Percentiles rank a stretch among this genome's conserved stretches.
These are phyloP conservation scores for Erebia aethiops DNA, from an alignment of 2,888 invertebrate species.

Conservation along the genomic window DNA sequence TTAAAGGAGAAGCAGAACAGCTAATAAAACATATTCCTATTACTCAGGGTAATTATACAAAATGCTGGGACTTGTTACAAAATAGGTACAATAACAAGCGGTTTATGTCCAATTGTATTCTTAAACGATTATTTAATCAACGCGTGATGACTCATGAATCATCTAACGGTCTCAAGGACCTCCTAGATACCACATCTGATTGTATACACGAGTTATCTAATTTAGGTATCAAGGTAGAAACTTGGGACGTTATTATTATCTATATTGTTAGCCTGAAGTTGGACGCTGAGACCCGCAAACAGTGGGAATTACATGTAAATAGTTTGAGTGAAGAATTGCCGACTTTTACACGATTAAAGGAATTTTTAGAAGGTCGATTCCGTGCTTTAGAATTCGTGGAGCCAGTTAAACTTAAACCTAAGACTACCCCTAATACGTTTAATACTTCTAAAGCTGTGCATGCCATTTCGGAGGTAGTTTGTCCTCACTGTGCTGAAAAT, in stretches of 20 bases:
- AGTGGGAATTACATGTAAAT: slow-evolving; percentile 1
- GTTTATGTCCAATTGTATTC: slow-evolving; percentile 35
- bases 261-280: not conserved
- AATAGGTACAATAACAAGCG: slow-evolving; percentile 41
- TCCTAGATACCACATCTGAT: slow-evolving; percentile 44
- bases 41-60: slow-evolving; percentile 39
- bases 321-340: not conserved
- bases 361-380: not conserved
- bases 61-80: slow-evolving; percentile 40
- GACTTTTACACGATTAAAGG: not conserved
- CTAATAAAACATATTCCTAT: slow-evolving; percentile 5
- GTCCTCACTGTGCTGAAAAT: not conserved
- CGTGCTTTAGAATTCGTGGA: not conserved
- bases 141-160: slow-evolving; percentile 37
- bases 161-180: slow-evolving; percentile 39
- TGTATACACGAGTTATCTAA: slow-evolving; percentile 35
- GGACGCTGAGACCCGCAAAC: not conserved
- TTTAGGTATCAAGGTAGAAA: slow-evolving; percentile 9
- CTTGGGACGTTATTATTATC: slow-evolving; percentile 38
- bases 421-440: not conserved
- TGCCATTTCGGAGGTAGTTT: not conserved
- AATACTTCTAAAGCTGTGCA: not conserved
- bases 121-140: slow-evolving; percentile 41
- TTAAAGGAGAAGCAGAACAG: slow-evolving; percentile 26
- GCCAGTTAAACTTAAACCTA: not conserved